A percentile compares a stretch with the other conserved stretches of the same genome.
phyloP scores from a whole-genome alignment of 37 sponge, comb jelly and placozoan genomes.

The Beroe ovata region DNA sequence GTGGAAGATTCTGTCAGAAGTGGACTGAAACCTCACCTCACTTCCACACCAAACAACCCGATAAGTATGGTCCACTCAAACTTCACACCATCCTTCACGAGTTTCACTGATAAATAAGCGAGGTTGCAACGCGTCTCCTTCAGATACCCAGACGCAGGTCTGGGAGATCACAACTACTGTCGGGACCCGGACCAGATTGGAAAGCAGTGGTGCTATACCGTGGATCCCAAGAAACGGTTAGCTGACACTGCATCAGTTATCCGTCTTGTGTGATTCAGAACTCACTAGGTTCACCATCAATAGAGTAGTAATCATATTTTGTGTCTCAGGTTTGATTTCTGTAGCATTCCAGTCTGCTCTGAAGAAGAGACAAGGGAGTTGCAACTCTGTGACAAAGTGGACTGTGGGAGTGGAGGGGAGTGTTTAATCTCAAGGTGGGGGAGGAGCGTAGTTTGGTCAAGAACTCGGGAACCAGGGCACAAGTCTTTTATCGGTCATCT shows the following conservation, averaged over 20 bases:
- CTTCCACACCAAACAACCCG: conserved; percentile 57
- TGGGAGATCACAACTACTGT: conserved; percentile 66
- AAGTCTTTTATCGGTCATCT: no score
- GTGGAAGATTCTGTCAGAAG: conserved; percentile 28
- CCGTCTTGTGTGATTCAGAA: neutral
- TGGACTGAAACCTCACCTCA: conserved; percentile 59
- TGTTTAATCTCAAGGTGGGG: conserved; percentile 17
- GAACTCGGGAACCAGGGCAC: no score
- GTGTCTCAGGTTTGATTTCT: conserved; percentile 31
- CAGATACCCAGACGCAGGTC: conserved; percentile 43
- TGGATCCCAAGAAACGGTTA: conserved; percentile 20
- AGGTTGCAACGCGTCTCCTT: neutral
- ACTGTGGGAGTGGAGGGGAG: conserved; percentile 37
- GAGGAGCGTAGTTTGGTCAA: no score
- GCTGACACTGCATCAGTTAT: no score
- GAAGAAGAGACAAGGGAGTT: neutral
- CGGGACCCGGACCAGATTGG: conserved; percentile 33
- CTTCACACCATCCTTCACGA: neutral
- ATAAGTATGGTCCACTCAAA: conserved; percentile 1
- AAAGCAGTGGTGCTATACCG: conserved; percentile 52
- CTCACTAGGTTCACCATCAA: neutral
- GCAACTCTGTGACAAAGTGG: neutral
- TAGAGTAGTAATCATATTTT: neutral
- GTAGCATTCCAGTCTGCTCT: conserved; percentile 26
- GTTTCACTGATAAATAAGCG: neutral